Base-by-base conservation (phyloP, 30 jellyfish, hydroid and myxozoan species). In the Turritopsis dohrnii region DNA sequence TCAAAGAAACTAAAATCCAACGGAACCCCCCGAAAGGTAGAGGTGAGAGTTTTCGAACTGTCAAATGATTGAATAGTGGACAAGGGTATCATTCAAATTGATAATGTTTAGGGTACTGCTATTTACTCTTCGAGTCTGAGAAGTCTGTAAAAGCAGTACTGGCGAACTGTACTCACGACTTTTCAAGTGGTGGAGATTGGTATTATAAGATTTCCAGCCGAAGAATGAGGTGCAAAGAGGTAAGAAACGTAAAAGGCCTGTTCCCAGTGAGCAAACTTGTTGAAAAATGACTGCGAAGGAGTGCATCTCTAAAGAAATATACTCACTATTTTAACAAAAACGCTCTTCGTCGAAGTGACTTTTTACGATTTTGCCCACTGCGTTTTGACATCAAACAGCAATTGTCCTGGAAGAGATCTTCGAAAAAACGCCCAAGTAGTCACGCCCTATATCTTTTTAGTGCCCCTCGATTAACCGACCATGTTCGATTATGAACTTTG, bases 101-200 rank as follows among this genome's bases (percentile, higher is more conserved):
- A 41, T 4, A 9, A 27, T 66, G 19, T n/a, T 21, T 41, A 82
- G 98, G 99, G 24, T 94, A 94, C 71, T 96, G 95, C 66, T 94
- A 94, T 81, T 65, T 94, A 87, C 92, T 94, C 29, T 94, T 94
- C 81, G 99, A 94, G 74, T 71, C 88, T 60, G 99, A 94, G 83
- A 94, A 89, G 80, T 94, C 99, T 13, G 99, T 94, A 60, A 94
- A 94, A 75, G 81, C 95, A 8, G 84, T 94, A 23, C 86, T 94
- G 88, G 85, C 96, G 8, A 86, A 89, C 73, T 94, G 99, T 84
- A 86, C 96, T 9, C 99, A 94, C 77, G 99, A 94, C 83, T 93
- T 89, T 88, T 84, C 91, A 66, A 88, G 88, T 71, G 96, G 96
- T 53, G 98, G 98, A 1, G 98, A 93, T 71, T 93, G 96, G 96